Base-by-base conservation (phyloP, 1,140 invertebrate species). In the Doryteuthis pealeii region DNA sequence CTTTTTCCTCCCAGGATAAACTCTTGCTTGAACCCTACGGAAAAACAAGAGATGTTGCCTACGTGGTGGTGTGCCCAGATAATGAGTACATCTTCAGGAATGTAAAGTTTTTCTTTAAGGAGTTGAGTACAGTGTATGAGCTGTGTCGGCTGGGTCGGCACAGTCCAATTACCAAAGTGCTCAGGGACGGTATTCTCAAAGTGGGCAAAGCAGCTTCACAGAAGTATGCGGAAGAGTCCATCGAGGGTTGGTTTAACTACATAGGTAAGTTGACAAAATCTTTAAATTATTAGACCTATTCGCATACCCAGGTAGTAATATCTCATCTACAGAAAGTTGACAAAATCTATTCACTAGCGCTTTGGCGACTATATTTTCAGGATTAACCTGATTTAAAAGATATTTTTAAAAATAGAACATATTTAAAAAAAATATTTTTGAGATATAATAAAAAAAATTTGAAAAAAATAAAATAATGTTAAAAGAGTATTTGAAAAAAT, bases 11-110 rank as follows among this genome's bases (percentile, higher is more conserved):
- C 69, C 81, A 89, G 89, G 96, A 99, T 86, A 95, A 96, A 82
- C 89, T 98, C 1, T 89, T 95, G 0, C 88, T 99, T 3, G 96
- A 99, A 86, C 98, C 98, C 0, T 99, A 97, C 86, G 93, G 96
- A 10, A 95, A 95, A 82, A 90, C 93, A 0, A 91, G 96, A 32
- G 96, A 99, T 85, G 92, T 99, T 2, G 95, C 95, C 5, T 99
- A 99, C 84, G 91, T 99, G 40, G 95, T 98, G 8, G 91, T 99
- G 0, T 92, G 95, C 26, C 97, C 98, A 0, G 97, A 99, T 82
- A 94, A 93, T 83, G 95, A 96, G 70, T 92, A 92, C 72, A 91
- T 98, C 35, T 87, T 95, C 12, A 91, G 91, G 31, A 92, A 93
- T 83, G 92, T 95, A 0, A 92, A 92, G 76, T 90, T 91, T 1